A percentile compares a stretch with the other conserved stretches of the same genome.
These are phyloP conservation scores for Lophotriccus pileatus DNA, from an alignment of 2,797 vertebrate species.

Conservation along the genomic window DNA sequence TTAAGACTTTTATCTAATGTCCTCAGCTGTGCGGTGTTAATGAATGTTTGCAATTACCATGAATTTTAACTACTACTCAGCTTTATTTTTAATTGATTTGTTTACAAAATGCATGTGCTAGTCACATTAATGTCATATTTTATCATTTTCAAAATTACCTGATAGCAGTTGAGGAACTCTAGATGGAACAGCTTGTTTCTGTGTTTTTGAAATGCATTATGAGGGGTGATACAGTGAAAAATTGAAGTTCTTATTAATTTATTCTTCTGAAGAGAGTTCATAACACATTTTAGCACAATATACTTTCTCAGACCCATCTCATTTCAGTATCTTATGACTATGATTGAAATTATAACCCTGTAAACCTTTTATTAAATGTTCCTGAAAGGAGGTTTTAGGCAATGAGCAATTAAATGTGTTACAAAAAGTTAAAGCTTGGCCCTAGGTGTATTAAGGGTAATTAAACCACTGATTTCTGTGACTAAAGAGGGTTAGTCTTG, in stretches of 20 bases:
- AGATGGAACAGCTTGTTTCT: conserved; percentile 19
- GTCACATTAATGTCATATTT: conserved; percentile 77
- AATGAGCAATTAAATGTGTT: not conserved
- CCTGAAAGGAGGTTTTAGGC: not conserved
- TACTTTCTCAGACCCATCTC: not conserved
- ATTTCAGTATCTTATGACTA: not conserved
- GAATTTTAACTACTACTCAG: conserved; percentile 83
- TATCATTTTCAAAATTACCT: conserved; percentile 54
- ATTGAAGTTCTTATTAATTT: not conserved
- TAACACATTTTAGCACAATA: not conserved
- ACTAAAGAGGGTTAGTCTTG: not conserved
- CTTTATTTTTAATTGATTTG: conserved; percentile 80
- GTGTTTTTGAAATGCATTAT: conserved; percentile 7
- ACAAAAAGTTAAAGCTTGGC: not conserved
- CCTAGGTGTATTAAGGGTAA: not conserved
- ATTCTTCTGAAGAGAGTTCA: not conserved
- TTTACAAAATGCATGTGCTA: conserved; percentile 82
- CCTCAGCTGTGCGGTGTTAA: conserved; percentile 85
- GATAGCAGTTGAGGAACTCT: not conserved
- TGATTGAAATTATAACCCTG: not conserved
- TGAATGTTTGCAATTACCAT: conserved; percentile 85
- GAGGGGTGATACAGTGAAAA: conserved; percentile 11
- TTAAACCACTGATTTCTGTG: not conserved
- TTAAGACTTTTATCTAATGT: conserved; percentile 81
- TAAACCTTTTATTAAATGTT: not conserved